Base-by-base conservation (phyloP, 2,113 vertebrate genomes). In the Thryonomys swinderianus region DNA sequence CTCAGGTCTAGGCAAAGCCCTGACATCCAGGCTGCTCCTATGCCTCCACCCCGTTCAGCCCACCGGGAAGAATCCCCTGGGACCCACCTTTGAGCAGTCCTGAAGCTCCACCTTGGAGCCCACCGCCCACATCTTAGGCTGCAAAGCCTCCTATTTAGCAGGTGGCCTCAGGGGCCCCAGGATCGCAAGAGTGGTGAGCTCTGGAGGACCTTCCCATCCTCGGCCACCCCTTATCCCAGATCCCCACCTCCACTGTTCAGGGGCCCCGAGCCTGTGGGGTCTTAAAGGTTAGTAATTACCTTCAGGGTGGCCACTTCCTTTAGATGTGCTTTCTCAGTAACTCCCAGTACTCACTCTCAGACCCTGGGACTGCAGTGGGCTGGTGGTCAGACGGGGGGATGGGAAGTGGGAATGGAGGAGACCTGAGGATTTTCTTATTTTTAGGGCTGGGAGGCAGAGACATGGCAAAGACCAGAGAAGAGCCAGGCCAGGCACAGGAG, bases 381-480 rank as follows among this genome's bases (percentile, higher is more conserved):
- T 66, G 73, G 53, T 25, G 32, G 27, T 32, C 59, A 45, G 59
- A 55, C 13, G 23, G 21, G 1, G 62, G 82, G 37, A 4, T 4
- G 1, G 66, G 30, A 5, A 10, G 5, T 5, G 4, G 55, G 48
- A 13, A 3, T 13, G 27, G 25, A 2, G 0, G 55, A 8, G 25
- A 40, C 14, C 40, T 7, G 74, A 85, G 34, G 27, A 34, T 34
- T 64, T 48, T 37, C 23, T 20, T 25, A 1, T 78, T 17, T n/a
- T 17, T 37, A 18, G 12, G 7, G 40, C 5, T 57, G 21, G n/a
- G 62, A 13, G 7, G 9, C 1, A 66, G 59, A n/a, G 34, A 55
- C 4, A 13, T 4, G 2, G 4, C 7, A 2, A 48, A 62, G 23
- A 11, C 53, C 48, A 3, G 1, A 45, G 45, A 23, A 10, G 10